A percentile compares a stretch with the other conserved stretches of the same genome.
Evolutionary conservation across 2,113 vertebrate species (phyloP).

Genomic region (Sebastes schlegelii): DNA sequence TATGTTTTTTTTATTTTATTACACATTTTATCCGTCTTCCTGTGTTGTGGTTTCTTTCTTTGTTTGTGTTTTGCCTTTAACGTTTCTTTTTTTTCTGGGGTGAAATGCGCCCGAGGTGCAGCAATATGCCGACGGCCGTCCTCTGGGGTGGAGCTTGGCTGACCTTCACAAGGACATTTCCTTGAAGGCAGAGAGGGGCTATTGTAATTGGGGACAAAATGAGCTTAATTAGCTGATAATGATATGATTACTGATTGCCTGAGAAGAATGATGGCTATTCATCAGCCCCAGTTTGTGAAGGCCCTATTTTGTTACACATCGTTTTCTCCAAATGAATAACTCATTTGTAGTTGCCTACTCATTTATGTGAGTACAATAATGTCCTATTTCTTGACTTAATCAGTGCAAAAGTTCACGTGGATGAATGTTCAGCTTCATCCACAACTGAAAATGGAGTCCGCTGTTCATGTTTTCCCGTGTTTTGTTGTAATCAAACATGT

Average conservation of each 20-base stretch:
- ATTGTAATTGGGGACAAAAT: constrained; percentile 57
- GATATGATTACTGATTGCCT: constrained; percentile 47
- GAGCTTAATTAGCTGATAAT: constrained; percentile 66
- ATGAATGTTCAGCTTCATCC: background rate
- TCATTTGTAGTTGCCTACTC: constrained; percentile 18
- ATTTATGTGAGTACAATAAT: background rate
- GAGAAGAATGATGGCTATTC: constrained; percentile 33
- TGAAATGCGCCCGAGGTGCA: constrained; percentile 48
- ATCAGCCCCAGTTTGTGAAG: constrained; percentile 17
- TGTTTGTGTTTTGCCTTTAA: constrained; percentile 51
- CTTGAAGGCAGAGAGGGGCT: constrained; percentile 56
- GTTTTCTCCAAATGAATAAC: constrained; percentile 25
- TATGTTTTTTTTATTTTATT: background rate
- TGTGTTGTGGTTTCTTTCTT: constrained; percentile 19
- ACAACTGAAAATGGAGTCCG: background rate
- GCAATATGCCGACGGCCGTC: constrained; percentile 59
- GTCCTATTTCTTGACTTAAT: constrained; percentile 1
- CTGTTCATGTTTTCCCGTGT: constrained; percentile 10
- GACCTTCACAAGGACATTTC: constrained; percentile 72
- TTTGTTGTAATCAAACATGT: constrained; percentile 15
- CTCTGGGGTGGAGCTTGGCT: constrained; percentile 64
- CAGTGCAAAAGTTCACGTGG: background rate
- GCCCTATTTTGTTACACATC: background rate
- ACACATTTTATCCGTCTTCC: background rate
- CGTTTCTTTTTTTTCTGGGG: constrained; percentile 17